These are phyloP conservation scores for Ophiothrix spiculata DNA, from an alignment of 35 echinoderm and acorn worm genomes.

Conservation along the genomic window DNA sequence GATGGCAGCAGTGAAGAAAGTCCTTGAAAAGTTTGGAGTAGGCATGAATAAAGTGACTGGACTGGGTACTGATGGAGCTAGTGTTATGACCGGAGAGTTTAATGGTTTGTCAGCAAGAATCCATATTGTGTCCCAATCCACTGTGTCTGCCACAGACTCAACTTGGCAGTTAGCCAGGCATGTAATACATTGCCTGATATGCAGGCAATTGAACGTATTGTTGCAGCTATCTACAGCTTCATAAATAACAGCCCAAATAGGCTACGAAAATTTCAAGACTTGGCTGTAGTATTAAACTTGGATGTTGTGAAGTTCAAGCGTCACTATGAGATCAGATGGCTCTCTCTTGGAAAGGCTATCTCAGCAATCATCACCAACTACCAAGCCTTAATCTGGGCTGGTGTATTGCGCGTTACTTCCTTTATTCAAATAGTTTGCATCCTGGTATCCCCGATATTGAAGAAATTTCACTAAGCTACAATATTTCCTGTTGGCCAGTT, in stretches of 20 bases:
- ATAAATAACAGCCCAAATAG: neutral
- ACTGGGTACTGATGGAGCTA: neutral
- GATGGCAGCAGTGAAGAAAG: neutral
- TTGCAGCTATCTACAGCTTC: neutral
- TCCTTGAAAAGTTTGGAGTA: neutral
- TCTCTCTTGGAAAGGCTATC: neutral
- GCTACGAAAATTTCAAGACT: neutral
- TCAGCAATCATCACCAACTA: neutral
- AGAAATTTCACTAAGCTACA: neutral
- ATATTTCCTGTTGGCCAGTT: neutral
- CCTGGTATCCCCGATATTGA: neutral
- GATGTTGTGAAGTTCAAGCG: neutral
- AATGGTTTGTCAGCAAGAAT: neutral
- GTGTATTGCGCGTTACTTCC: neutral
- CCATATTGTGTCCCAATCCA: neutral
- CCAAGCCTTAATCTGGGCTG: neutral
- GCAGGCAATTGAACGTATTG: neutral
- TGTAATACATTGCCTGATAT: neutral
- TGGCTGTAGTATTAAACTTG: neutral
- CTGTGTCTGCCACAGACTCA: neutral
- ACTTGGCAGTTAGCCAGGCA: neutral
- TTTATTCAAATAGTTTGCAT: neutral
- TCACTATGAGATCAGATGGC: neutral
- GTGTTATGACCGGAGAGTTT: neutral
- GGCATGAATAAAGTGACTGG: neutral